These are phyloP conservation scores for Cebidichthys violaceus DNA, from an alignment of 2,113 vertebrate genomes.

Conservation along the genomic window DNA sequence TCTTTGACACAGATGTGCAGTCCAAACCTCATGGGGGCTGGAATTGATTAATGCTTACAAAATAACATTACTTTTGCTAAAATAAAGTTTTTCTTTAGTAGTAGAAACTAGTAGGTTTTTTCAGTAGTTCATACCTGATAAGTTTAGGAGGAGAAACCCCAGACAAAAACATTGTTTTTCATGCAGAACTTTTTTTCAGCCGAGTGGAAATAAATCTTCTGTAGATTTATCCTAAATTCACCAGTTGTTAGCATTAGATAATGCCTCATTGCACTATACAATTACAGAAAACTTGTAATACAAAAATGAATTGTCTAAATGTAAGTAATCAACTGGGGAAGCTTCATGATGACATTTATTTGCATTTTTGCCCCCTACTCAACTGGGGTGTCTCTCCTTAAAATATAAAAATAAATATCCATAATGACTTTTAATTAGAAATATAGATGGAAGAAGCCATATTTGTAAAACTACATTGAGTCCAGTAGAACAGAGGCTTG, in stretches of 20 bases:
- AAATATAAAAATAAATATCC: slow-evolving; percentile 8
- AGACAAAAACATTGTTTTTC: no score
- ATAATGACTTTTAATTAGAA: background rate
- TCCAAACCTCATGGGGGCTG: background rate
- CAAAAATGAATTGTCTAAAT: background rate
- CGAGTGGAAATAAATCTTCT: background rate
- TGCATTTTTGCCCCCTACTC: background rate
- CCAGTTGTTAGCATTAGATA: background rate
- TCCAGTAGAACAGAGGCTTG: slow-evolving; percentile 17
- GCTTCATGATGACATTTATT: background rate
- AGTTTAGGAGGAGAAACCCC: background rate
- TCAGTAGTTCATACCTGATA: background rate
- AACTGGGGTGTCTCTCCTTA: background rate
- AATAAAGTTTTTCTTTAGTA: background rate
- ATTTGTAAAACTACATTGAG: background rate
- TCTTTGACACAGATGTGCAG: background rate
- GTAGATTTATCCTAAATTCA: no score
- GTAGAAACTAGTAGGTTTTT: background rate
- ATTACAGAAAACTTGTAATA: background rate
- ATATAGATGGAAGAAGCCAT: background rate
- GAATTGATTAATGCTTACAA: background rate
- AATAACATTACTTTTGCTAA: background rate
- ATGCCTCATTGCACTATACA: background rate
- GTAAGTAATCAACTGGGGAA: background rate
- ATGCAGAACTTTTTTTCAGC: background rate